Evolutionary conservation across 1,140 invertebrate genomes (phyloP).

Genomic region (Papilio aristodemus): DNA sequence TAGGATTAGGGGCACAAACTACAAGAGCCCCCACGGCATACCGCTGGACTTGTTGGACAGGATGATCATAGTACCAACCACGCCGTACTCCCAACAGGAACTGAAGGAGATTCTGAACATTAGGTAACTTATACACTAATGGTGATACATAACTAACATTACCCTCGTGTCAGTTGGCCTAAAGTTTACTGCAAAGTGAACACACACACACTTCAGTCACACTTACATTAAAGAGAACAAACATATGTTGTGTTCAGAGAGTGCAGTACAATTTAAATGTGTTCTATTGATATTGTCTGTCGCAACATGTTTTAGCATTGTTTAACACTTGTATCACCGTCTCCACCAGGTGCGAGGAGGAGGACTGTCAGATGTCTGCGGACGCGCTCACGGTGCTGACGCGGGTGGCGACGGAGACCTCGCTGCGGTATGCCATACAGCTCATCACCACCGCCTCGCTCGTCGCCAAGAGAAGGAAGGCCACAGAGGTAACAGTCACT

Average conservation of each 20-base stretch:
- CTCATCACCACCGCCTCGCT: conserved; percentile 97
- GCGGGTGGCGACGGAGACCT: conserved; percentile 95
- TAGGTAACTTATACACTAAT: conserved; percentile 75
- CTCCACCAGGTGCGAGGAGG: conserved; percentile 91
- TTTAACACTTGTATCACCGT: too few relatives aligned
- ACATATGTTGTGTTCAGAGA: too few relatives aligned
- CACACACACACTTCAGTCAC: too few relatives aligned
- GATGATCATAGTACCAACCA: conserved; percentile 96
- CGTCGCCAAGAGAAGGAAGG: conserved; percentile 91
- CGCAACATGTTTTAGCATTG: too few relatives aligned
- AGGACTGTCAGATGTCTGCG: conserved; percentile 96
- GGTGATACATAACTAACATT: background rate
- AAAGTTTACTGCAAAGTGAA: too few relatives aligned
- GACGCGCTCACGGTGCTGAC: conserved; percentile 96
- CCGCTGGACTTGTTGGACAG: conserved; percentile 98
- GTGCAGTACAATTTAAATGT: too few relatives aligned
- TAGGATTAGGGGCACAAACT: conserved; percentile 96
- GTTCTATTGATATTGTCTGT: too few relatives aligned
- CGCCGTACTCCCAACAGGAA: conserved; percentile 93
- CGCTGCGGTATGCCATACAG: conserved; percentile 98
- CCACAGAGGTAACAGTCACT: conserved; percentile 90
- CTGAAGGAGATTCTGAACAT: conserved; percentile 96
- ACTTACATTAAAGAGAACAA: too few relatives aligned
- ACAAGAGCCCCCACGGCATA: conserved; percentile 96
- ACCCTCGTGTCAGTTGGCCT: too few relatives aligned